Conservation (phyloP, 2,888 invertebrate species). For the Blomia tropicalis region DNA sequence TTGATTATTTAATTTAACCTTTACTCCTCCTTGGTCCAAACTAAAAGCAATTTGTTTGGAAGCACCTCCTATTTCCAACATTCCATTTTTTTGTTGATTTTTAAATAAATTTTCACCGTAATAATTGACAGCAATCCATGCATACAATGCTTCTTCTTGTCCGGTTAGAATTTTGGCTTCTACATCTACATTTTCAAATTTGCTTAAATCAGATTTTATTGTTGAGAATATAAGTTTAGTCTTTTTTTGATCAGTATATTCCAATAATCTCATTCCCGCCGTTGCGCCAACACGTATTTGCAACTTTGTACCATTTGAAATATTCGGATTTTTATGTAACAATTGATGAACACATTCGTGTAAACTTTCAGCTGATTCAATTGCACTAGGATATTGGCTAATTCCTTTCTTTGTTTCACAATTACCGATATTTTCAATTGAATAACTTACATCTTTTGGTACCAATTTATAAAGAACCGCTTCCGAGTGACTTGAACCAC, state of each 20-base stretch:
- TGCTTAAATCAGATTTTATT: not conserved
- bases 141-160: conserved; percentile 38
- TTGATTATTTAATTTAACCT: conserved; percentile 36
- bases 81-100: not conserved
- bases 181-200: conserved; percentile 29
- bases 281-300: conserved; percentile 39
- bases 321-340: too few relatives aligned
- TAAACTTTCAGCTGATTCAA: not conserved
- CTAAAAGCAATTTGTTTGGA: too few relatives aligned
- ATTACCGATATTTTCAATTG: not conserved
- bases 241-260: conserved; percentile 25
- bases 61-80: not conserved
- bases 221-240: not conserved
- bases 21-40: too few relatives aligned
- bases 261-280: conserved; percentile 40
- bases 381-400: not conserved
- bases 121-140: conserved; percentile 40
- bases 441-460: too few relatives aligned
- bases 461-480: not conserved
- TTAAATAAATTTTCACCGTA: not conserved
- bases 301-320: not conserved
- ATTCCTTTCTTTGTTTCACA: not conserved
- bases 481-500: not conserved
- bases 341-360: too few relatives aligned
- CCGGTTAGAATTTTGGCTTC: conserved; percentile 35